These are phyloP conservation scores for Harmothoe impar DNA, from an alignment of 2,888 invertebrate genomes.

Conservation along the genomic window DNA sequence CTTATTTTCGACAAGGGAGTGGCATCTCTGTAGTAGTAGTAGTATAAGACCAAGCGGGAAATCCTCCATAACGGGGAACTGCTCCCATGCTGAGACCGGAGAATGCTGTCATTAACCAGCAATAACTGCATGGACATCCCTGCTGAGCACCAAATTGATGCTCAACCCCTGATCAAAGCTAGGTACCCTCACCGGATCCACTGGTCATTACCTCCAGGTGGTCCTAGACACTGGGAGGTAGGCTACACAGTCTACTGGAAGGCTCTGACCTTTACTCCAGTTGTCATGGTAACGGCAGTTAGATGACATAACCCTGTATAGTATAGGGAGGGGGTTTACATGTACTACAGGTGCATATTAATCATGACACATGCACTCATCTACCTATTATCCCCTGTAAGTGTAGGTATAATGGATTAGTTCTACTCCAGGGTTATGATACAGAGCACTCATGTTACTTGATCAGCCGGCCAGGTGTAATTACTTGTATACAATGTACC, in stretches of 20 bases:
- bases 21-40: too few species aligned
- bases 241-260: background rate
- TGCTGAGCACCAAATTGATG: background rate
- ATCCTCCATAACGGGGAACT: background rate
- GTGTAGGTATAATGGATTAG: background rate
- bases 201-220: constrained; percentile 37
- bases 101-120: background rate
- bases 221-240: background rate
- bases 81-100: background rate
- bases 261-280: constrained; percentile 25
- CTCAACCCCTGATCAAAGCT: constrained; percentile 12
- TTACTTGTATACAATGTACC: too few species aligned
- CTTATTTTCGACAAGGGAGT: too few species aligned
- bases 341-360: background rate
- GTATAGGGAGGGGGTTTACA: background rate
- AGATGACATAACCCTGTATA: background rate
- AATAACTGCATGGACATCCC: background rate
- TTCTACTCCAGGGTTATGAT: background rate
- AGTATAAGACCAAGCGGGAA: background rate
- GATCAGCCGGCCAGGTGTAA: too few species aligned
- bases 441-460: background rate
- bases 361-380: background rate
- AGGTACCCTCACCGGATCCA: background rate
- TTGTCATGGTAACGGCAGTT: background rate
- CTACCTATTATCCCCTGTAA: background rate